Evolutionary conservation across 2,797 vertebrate genomes (phyloP).

Genomic region (Siniperca obscura): DNA sequence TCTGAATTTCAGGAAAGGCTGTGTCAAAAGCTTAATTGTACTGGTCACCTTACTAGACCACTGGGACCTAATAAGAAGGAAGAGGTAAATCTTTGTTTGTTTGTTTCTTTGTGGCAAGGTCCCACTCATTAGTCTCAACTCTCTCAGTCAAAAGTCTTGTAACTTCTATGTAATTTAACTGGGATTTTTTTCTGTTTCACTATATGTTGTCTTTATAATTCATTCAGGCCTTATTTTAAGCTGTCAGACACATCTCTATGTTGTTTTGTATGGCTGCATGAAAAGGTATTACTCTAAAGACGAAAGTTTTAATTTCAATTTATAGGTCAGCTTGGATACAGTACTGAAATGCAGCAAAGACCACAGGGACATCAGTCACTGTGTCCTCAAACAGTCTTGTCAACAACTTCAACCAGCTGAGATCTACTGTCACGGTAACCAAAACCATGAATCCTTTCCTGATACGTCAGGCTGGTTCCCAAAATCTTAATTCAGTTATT

Average conservation of each 20-base stretch:
- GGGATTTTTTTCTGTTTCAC: background rate
- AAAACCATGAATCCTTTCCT: background rate
- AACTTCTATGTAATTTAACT: background rate
- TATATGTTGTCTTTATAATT: background rate
- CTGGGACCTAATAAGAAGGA: fast-evolving
- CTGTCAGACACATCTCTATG: background rate
- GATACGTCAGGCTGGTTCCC: background rate
- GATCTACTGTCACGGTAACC: slow-evolving; percentile 52
- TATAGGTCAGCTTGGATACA: fast-evolving
- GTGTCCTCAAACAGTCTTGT: background rate
- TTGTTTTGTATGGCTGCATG: background rate
- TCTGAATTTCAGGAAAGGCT: fast-evolving
- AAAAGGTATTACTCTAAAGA: background rate
- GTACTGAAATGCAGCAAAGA: fast-evolving
- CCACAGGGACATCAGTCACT: background rate
- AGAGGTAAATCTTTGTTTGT: background rate
- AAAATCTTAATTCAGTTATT: background rate
- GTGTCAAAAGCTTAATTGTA: fast-evolving
- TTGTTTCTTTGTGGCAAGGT: background rate
- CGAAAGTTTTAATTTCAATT: slow-evolving; percentile 14
- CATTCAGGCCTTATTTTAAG: background rate
- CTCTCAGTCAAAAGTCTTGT: background rate
- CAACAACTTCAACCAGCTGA: fast-evolving
- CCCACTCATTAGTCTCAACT: background rate
- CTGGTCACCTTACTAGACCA: fast-evolving